Evolutionary conservation across 1,140 invertebrate genomes (phyloP), one percentile per base, ranked within the genome.

Genomic region (Dufourea novaeangliae): DNA sequence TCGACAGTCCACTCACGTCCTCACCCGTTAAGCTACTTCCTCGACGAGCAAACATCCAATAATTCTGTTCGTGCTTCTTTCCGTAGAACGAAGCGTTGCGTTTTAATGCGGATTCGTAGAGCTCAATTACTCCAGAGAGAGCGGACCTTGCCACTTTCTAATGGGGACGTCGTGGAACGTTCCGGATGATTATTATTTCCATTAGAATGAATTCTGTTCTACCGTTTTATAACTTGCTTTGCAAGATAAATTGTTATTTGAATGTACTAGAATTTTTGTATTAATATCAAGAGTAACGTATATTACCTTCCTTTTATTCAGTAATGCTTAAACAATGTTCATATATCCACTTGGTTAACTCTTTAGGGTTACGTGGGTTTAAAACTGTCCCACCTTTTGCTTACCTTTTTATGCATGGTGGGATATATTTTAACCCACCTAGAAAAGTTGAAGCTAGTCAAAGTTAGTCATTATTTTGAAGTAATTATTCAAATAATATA

Each of bases 21-120:
- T 71, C 66, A 79, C 79, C 82, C 82, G 82, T 84, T 84, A 83
- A 84, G 82, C 80, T 79, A 84, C 82, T 84, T 79, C 70, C 80
- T 70, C 80, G 76, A 79, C 69, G 82, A 84, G 82, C 76, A 84
- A 84, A 84, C 82, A 84, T 83, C 80, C 82, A 83, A 84, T 84
- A 84, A 84, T 84, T 84, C 80, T 73, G 80, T 66, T 79, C 80
- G 82, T 84, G 64, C 76, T 83, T 84, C 82, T 84, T 84, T 83
- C 66, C 70, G 37, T 34, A 57, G 32, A 27, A n/a, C 66, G 27
- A 52, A 63, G 69, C 82, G 76, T 84, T 68, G 75, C 69, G 52
- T 69, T 74, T 50, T 79, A 83, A 73, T 68, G 75, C 50, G 72
- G 62, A 83, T 82, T 72, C 62, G 25, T 52, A 50, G 57, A 52